Percentiles rank a stretch among this genome's conserved stretches.
Conservation (phyloP, 2,888 invertebrate genomes). For the Andrena chrysosceles region DNA sequence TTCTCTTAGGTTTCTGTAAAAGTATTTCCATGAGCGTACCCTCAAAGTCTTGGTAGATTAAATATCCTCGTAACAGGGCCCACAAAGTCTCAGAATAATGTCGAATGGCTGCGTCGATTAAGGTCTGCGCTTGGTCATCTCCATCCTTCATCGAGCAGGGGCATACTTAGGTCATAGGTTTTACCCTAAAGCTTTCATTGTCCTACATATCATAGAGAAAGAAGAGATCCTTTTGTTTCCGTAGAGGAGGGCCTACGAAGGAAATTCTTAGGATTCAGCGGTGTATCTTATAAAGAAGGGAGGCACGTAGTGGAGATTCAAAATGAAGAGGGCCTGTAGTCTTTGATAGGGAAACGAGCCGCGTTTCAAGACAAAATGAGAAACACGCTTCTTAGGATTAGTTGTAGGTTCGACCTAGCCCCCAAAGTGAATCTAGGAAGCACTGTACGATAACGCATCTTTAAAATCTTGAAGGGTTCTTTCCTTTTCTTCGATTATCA, state of each 20-base stretch:
- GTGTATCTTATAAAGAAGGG: slow-evolving; percentile 14
- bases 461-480: slow-evolving; percentile 35
- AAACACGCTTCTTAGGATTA: slow-evolving; percentile 73
- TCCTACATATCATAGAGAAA: slow-evolving; percentile 79
- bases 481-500: slow-evolving; percentile 34
- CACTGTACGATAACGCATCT: slow-evolving; percentile 31
- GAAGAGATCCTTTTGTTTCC: slow-evolving; percentile 52
- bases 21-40: not conserved
- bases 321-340: slow-evolving; percentile 69
- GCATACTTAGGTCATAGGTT: slow-evolving; percentile 68
- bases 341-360: slow-evolving; percentile 59
- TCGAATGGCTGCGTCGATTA: slow-evolving; percentile 26
- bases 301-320: slow-evolving; percentile 8
- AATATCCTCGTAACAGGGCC: slow-evolving; percentile 5
- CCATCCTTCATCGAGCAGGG: slow-evolving; percentile 63
- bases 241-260: slow-evolving; percentile 57
- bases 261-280: slow-evolving; percentile 36
- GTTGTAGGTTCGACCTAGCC: slow-evolving; percentile 66
- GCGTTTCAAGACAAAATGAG: slow-evolving; percentile 59
- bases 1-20: too few species aligned
- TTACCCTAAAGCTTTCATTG: slow-evolving; percentile 75
- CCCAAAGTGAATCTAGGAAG: slow-evolving; percentile 38
- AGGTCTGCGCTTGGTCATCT: slow-evolving; percentile 48
- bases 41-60: not conserved
- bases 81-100: not conserved